phyloP scores from a whole-genome alignment of 2,113 vertebrate genomes.

The Serilophus lunatus region DNA sequence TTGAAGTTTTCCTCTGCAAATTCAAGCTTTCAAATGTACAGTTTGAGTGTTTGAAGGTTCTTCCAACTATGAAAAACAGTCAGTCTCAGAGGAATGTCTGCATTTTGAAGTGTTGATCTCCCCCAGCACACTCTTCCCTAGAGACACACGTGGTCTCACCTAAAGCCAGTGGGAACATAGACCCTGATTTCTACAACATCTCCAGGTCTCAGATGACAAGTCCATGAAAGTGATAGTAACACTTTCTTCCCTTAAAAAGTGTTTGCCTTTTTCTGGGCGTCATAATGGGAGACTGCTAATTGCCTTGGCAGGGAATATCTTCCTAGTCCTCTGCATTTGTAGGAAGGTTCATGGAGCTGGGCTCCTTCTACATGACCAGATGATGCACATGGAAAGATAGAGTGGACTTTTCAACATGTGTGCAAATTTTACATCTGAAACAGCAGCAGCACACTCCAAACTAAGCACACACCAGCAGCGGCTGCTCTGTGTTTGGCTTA shows the following conservation, averaged over 20 bases:
- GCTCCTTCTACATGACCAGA: neutral
- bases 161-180: neutral
- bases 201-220: neutral
- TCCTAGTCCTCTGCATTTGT: accelerated
- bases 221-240: neutral
- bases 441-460: neutral
- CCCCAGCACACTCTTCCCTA: neutral
- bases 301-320: neutral
- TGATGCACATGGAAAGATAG: neutral
- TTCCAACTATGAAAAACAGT: neutral
- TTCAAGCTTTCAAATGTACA: neutral
- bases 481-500: neutral
- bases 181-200: neutral
- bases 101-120: neutral
- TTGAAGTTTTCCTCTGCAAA: neutral
- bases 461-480: neutral
- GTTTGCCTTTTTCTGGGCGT: neutral
- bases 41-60: accelerated
- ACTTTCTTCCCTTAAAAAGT: neutral
- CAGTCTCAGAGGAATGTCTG: neutral
- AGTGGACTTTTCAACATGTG: neutral
- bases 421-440: neutral
- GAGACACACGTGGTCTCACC: neutral
- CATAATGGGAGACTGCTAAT: accelerated
- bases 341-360: neutral